Evolutionary conservation across 2,888 invertebrate species (phyloP), one percentile per base, ranked within the genome.

Genomic region (Brenthis daphne): DNA sequence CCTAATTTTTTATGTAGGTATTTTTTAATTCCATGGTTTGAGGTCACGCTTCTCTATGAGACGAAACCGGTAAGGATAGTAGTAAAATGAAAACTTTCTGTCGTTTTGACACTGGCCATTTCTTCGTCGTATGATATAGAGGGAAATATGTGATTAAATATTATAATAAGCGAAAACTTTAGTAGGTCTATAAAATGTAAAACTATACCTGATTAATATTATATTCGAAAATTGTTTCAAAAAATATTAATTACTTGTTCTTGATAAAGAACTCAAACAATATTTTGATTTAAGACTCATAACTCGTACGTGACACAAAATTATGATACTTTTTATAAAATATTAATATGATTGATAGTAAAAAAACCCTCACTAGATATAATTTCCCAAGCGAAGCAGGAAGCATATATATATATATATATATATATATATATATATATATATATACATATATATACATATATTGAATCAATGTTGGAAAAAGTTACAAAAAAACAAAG

Each of bases 1-100:
- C 81, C 88, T 86, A 80, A 86, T 88, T 86, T 84, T 77, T 84
- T 85, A 88, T 87, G 88, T 89, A 85, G 87, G 85, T 87, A 90
- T 89, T 88, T 88, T 78, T 85, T 87, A 83, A 83, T 84, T 85
- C 83, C 78, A 80, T 73, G 69, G 86, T 64, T 87, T 81, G 87
- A 81, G 89, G 89, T 88, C 89, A 77, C 69, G 69, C 66, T 77
- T 74, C 76, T 76, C 75, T 74, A 77, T 73, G 79, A 73, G 57
- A 61, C 75, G 74, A 83, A 91, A 89, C 91, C 90, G 90, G 90
- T 84, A 85, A 85, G 79, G 76, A 81, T 77, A 77, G 73, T 77
- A 81, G 64, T 75, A 78, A 73, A 80, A 81, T 80, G 73, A 73
- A 74, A 82, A 85, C 88, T 90, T 89, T 90, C 88, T 77, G 78